Conservation (phyloP, 2,113 vertebrate species). For the Desmodus rotundus region DNA sequence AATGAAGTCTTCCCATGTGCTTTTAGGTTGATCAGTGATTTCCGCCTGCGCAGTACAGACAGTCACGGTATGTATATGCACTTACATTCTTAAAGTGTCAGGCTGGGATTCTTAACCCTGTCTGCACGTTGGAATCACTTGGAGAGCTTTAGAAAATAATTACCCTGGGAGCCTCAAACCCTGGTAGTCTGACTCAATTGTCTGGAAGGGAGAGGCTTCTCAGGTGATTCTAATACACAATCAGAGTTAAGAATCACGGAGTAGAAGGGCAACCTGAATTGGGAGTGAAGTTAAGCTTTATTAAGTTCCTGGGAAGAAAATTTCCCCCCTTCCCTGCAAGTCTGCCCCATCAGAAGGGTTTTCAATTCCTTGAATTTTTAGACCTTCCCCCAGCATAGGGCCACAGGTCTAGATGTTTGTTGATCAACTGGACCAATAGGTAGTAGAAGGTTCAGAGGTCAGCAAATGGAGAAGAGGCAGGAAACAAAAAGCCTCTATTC, state of each 20-base stretch:
- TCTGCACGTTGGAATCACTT: neutral
- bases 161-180: neutral
- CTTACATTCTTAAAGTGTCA: neutral
- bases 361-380: neutral
- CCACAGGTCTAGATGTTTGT: neutral
- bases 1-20: neutral
- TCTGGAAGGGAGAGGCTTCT: neutral
- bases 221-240: neutral
- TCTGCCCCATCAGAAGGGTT: neutral
- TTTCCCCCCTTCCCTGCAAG: neutral
- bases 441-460: neutral
- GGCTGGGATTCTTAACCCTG: neutral
- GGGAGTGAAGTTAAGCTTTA: neutral
- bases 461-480: neutral
- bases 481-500: neutral
- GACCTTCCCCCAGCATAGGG: neutral
- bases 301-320: neutral
- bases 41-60: neutral
- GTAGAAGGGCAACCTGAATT: neutral
- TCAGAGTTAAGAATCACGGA: neutral
- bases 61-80: neutral
- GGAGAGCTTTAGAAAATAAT: constrained; percentile 17
- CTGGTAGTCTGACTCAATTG: neutral
- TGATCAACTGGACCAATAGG: neutral
- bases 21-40: neutral